A percentile compares a stretch with the other conserved stretches of the same genome.
Conservation (phyloP, 2,113 vertebrate genomes). For the Bambusicola thoracicus region DNA sequence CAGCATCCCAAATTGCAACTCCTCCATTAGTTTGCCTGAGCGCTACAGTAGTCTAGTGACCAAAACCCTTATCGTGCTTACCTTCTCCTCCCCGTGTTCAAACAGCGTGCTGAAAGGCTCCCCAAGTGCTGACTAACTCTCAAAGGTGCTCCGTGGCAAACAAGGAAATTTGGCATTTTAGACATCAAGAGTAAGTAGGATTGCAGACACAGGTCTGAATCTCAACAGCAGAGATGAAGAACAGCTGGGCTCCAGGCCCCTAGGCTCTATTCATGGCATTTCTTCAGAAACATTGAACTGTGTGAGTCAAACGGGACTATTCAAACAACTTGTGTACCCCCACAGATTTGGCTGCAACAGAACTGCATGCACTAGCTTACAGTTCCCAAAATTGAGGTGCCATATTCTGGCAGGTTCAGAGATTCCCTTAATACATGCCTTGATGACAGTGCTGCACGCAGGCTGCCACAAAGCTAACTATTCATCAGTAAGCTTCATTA, state of each 20-base stretch:
- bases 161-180: neutral
- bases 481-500: neutral
- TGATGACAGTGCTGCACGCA: neutral
- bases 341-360: neutral
- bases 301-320: neutral
- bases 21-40: neutral
- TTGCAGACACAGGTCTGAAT: neutral
- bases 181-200: neutral
- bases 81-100: neutral
- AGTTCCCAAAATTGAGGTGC: neutral
- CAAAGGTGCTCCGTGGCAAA: neutral
- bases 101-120: neutral
- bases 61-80: neutral
- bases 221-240: neutral
- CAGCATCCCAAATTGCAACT: neutral
- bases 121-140: neutral
- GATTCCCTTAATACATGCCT: neutral
- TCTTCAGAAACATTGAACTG: neutral
- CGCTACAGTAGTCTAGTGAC: neutral
- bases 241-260: neutral
- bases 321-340: neutral
- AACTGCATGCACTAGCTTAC: neutral
- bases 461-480: neutral
- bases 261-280: neutral
- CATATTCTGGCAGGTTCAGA: neutral